Base-by-base conservation (phyloP, 2,888 invertebrate species). In the Quadroppia sp. region DNA sequence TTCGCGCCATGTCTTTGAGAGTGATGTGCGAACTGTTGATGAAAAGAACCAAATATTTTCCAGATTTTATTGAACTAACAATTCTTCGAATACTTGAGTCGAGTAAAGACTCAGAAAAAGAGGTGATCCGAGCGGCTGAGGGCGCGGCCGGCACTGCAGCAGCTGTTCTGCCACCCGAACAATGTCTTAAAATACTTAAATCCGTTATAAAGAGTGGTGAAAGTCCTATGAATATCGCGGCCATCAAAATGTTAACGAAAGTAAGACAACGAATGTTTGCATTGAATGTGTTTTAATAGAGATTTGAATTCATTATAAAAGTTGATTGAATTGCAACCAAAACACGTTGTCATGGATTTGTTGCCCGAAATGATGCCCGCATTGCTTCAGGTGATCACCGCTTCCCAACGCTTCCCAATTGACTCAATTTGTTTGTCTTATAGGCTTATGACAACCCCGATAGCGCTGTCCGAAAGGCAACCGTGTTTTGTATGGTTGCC, bases 401-500 rank as follows among this genome's bases (percentile, higher is more conserved):
- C 15, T 20, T 20, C 11, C 23, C 30, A 15, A 23, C 25, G 1
- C 40, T 3, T 11, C 6, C 15, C 9, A 50, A 45, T 72, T 9
- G 13, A 64, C 61, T 64, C 28, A 59, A 72, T 17, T 72, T 72
- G 69, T 40, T 25, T 42, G 23, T 20, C 15, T 50, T n/a, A 15
- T 74, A 94, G 89, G 88, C 94, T 77, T 94, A 95, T 73, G 95
- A 97, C 82, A 92, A 95, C 82, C 86, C 87, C 73, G 93, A 95
- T 83, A 94, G 94, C 73, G 89, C 92, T 78, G 94, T 98, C 32
- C 87, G 98, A 70, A 98, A 98, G 83, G 94, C 95, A 79, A 92
- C 94, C 15, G 94, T 97, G 23, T 96, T 98, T 85, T 96, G 96
- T 81, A 93, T 98, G 89, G 97, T 98, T 4, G 92, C 94, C 67